These are phyloP conservation scores for Sminthurides bifidus DNA, from an alignment of 1,140 invertebrate genomes.

Conservation along the genomic window DNA sequence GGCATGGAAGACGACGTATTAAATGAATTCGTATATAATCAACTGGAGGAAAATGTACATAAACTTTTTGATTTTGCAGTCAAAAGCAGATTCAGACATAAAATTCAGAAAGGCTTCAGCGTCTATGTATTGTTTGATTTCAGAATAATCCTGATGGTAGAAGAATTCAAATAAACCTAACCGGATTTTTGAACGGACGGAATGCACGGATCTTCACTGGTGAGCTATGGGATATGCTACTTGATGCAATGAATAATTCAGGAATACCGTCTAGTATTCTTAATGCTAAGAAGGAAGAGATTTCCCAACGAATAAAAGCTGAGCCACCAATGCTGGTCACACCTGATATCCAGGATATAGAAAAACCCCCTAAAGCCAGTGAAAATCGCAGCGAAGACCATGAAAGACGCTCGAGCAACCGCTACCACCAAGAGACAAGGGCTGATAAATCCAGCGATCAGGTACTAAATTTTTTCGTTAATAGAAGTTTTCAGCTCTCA, in stretches of 20 bases:
- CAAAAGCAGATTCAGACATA: neutral
- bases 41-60: slow-evolving; percentile 88
- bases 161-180: slow-evolving; percentile 99
- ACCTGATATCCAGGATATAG: too few relatives aligned
- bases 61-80: too few relatives aligned
- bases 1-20: slow-evolving; percentile 97
- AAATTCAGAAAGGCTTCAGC: neutral
- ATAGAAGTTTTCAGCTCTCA: neutral
- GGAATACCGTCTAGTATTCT: slow-evolving; percentile 44
- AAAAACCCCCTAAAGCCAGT: neutral
- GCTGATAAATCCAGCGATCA: neutral
- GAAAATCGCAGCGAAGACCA: neutral
- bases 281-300: slow-evolving; percentile 5
- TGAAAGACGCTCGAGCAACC: neutral
- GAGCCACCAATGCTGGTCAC: too few relatives aligned
- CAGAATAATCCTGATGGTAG: slow-evolving; percentile 76
- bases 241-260: slow-evolving; percentile 85
- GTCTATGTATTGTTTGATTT: neutral
- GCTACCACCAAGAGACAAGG: neutral
- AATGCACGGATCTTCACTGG: slow-evolving; percentile 95
- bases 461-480: too few relatives aligned
- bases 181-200: slow-evolving; percentile 95
- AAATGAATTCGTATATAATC: slow-evolving; percentile 97
- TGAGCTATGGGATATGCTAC: slow-evolving; percentile 87
- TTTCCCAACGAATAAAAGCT: neutral